Evolutionary conservation across 2,888 invertebrate genomes (phyloP).

Genomic region (Agrochola lychnidis): DNA sequence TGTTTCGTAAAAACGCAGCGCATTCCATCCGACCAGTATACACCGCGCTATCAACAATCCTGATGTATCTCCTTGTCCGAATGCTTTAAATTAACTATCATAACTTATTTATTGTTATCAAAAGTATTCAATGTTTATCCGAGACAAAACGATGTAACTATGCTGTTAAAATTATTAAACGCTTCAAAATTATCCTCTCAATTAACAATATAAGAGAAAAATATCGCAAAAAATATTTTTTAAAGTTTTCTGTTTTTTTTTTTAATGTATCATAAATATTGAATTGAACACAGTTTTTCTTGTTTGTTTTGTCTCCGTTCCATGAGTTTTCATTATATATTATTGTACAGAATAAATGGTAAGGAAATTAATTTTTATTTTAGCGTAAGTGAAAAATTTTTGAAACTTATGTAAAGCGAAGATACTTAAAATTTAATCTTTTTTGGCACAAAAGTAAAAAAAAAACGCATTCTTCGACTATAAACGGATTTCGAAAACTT

Average conservation of each 20-base stretch:
- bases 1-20: slow-evolving; percentile 72
- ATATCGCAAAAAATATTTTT: neutral
- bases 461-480: slow-evolving; percentile 26
- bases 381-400: slow-evolving; percentile 58
- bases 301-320: slow-evolving; percentile 70
- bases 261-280: neutral
- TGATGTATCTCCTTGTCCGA: slow-evolving; percentile 86
- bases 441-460: slow-evolving; percentile 43
- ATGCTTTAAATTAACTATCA: slow-evolving; percentile 81
- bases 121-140: slow-evolving; percentile 72
- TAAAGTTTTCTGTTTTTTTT: neutral
- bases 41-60: slow-evolving; percentile 73
- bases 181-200: slow-evolving; percentile 43
- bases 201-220: slow-evolving; percentile 13
- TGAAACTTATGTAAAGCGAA: slow-evolving; percentile 67
- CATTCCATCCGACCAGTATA: slow-evolving; percentile 74
- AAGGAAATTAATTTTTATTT: slow-evolving; percentile 71
- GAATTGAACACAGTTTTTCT: slow-evolving; percentile 23
- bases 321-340: slow-evolving; percentile 68
- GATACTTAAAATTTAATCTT: slow-evolving; percentile 71
- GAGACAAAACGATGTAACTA: slow-evolving; percentile 66
- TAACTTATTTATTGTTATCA: slow-evolving; percentile 84
- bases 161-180: slow-evolving; percentile 40
- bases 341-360: slow-evolving; percentile 75
- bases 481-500: slow-evolving; percentile 50